Base-by-base conservation (phyloP, 1,140 invertebrate genomes). In the Lepidurus apus region DNA sequence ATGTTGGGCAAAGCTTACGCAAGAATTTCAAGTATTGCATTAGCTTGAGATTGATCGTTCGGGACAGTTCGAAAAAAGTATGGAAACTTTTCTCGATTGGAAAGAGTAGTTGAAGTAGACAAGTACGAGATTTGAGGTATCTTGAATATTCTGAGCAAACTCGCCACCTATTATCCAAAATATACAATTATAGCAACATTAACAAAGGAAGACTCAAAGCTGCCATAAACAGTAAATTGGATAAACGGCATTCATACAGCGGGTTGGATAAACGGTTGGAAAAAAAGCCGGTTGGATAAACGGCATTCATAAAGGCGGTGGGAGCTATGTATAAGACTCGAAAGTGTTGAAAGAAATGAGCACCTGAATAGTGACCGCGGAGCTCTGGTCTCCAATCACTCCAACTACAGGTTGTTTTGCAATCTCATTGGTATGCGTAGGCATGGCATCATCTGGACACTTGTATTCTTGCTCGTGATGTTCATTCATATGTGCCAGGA, bases 51-150 rank as follows among this genome's bases (percentile, higher is more conserved):
- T 17, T 88, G 83, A 82, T 90, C 89, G 26, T 87, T 88, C 1
- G 89, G 89, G 9, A 90, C 88, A 0, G 89, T 90, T 17, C 89
- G 83, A 80, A 89, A 89, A 81, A 90, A 90, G 78, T 88, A 88
- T 0, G 88, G 87, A 81, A 87, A 90, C 74, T 85, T 85, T 42
- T 87, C 85, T 73, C 85, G 85, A 81, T 87, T 87, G 82, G 88
- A 89, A 7, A 90, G 84, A 3, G 87, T 85, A 1, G 88, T 86
- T n/a, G 88, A 87, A 5, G 88, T 89, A 6, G 88, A 88, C 82
- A 89, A 87, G 82, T 89, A 90, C 7, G 89, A 90, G 80, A 90
- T 87, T 84, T 90, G 89, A 6, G 89, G 89, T 5, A 89, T 85
- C 76, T 86, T 81, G 81, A 90, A 89, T 8, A 90, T 82, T 26